Conservation (phyloP, 2,113 vertebrate species). For the Felis chaus region DNA sequence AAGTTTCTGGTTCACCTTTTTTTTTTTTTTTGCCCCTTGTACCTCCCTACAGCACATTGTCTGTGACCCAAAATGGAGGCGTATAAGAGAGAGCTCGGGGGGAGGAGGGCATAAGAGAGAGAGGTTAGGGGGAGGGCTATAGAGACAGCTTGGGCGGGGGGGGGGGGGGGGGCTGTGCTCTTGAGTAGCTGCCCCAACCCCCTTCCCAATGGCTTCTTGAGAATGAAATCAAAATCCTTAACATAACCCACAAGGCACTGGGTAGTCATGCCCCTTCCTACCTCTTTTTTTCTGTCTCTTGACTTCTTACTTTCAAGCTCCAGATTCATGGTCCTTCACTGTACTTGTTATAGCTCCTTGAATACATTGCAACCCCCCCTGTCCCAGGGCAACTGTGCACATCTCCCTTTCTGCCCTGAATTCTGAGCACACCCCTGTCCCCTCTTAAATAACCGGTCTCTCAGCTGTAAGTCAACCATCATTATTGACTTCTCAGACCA, state of each 20-base stretch:
- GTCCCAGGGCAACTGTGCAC: accelerated
- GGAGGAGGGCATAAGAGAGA: too few relatives aligned
- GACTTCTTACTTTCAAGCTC: background rate
- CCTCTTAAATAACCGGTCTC: background rate
- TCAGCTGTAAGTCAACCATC: background rate
- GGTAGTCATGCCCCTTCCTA: background rate
- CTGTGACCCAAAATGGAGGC: background rate
- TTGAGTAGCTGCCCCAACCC: background rate
- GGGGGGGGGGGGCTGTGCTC: background rate
- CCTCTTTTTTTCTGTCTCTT: background rate
- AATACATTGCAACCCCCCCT: background rate
- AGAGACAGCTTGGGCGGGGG: too few relatives aligned
- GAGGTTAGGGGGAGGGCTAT: too few relatives aligned
- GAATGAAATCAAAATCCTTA: background rate
- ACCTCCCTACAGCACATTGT: background rate
- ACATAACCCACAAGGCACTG: accelerated
- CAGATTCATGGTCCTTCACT: background rate
- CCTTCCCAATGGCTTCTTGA: background rate
- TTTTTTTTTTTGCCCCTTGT: background rate
- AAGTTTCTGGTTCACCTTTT: background rate
- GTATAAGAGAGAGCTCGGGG: accelerated
- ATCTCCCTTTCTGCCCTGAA: background rate
- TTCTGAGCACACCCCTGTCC: accelerated
- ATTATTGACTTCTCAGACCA: background rate
- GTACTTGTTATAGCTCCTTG: background rate